Evolutionary conservation across 2,113 vertebrate species (phyloP).

Genomic region (Megaceryle maxima): DNA sequence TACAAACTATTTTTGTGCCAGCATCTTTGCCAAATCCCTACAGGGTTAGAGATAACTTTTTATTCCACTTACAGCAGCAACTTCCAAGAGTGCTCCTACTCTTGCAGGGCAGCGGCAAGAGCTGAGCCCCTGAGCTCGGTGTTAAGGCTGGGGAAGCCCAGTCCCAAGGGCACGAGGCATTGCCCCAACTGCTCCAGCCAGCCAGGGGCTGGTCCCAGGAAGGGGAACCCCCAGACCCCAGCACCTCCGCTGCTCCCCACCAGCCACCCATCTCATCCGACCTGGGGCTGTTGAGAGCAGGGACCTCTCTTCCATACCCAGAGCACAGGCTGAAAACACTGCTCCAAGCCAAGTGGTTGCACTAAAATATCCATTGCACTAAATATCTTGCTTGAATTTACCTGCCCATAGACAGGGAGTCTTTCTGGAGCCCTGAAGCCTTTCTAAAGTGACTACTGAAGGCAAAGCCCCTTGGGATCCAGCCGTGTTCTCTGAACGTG

Average conservation of each 20-base stretch:
- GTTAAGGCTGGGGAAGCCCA: neutral
- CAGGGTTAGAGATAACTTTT: conserved; percentile 34
- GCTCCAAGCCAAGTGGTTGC: neutral
- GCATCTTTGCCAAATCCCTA: conserved; percentile 53
- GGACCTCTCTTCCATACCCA: neutral
- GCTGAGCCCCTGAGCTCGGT: neutral
- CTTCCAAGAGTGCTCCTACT: neutral
- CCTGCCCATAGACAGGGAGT: neutral
- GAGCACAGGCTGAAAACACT: fast-evolving
- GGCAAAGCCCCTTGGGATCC: fast-evolving
- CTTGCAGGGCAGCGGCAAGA: neutral
- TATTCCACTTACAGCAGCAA: neutral
- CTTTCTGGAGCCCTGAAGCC: neutral
- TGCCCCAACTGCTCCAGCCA: fast-evolving
- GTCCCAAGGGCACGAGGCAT: neutral
- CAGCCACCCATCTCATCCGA: fast-evolving
- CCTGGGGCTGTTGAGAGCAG: fast-evolving
- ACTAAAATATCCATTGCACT: too few species aligned
- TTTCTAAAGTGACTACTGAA: neutral
- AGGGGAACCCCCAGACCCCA: neutral
- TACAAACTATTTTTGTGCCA: conserved; percentile 60
- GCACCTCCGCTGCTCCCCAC: neutral
- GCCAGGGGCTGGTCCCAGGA: neutral
- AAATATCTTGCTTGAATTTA: neutral
- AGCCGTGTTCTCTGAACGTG: neutral